Conservation (phyloP, 2,797 vertebrate genomes). For the Enteromius unitaeniatus region DNA sequence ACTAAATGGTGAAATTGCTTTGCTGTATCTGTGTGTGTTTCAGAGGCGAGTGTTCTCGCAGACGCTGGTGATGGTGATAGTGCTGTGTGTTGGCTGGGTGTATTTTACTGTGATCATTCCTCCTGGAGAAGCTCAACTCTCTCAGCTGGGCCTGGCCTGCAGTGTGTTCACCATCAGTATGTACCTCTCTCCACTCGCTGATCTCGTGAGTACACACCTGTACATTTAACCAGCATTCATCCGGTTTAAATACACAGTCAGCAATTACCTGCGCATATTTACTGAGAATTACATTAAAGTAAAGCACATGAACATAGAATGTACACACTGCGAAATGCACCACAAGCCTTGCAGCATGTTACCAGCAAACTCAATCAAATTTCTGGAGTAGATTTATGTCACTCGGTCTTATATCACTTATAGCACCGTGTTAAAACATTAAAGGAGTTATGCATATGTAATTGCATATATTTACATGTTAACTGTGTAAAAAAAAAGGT, state of each 20-base stretch:
- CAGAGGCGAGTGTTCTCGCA: constrained; percentile 76
- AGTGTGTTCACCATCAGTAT: constrained; percentile 90
- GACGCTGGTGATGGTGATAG: constrained; percentile 68
- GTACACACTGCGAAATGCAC: neutral
- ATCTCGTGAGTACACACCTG: constrained; percentile 78
- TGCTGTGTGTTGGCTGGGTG: constrained; percentile 76
- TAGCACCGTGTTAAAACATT: neutral
- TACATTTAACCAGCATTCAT: neutral
- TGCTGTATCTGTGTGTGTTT: constrained; percentile 40
- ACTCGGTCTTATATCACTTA: neutral
- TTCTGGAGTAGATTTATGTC: neutral
- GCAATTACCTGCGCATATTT: neutral
- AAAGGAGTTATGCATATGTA: neutral
- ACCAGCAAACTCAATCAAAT: neutral
- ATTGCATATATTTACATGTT: neutral
- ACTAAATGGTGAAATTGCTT: neutral
- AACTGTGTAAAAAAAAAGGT: neutral
- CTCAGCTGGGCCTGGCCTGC: constrained; percentile 87
- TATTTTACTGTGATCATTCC: constrained; percentile 83
- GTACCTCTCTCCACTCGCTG: constrained; percentile 90
- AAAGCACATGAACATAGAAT: neutral
- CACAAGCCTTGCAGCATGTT: neutral
- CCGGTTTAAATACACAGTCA: constrained; percentile 49
- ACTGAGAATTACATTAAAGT: neutral
- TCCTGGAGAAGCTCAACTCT: constrained; percentile 65